Base-by-base conservation (phyloP, 2,888 invertebrate genomes). In the Leptinotarsa peninsularis region DNA sequence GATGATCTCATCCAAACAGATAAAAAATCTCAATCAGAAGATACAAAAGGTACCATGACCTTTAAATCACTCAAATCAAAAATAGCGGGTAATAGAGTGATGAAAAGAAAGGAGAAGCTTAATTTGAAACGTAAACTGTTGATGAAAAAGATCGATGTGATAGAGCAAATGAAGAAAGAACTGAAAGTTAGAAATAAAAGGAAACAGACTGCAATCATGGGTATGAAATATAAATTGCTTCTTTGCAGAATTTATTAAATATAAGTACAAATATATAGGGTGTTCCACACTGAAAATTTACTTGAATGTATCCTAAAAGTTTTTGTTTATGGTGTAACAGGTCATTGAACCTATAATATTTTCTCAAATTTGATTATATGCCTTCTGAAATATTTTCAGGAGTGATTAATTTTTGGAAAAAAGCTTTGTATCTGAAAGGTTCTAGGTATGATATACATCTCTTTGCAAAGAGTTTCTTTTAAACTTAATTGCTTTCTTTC, bases 71-170 rank as follows among this genome's bases (percentile, higher is more conserved):
- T 80, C 4, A 86, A 86, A 82, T 85, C 84, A 0, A 82, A 84
- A 63, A 77, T 78, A 43, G 76, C 78, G 0, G 79, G 71, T 33
- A 77, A 78, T 4, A 84, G 79, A 66, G 71, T 74, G 21, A 73
- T 86, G 49, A 76, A 84, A 4, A 88, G 87, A 76, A 87, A 86
- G 76, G 85, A 87, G 4, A 88, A 87, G 80, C 54, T 85, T 10
- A 84, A 83, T 73, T 74, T 87, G 23, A 82, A 85, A 60, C 79
- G 83, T 50, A 82, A 86, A 63, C 72, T 85, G 21, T 80, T 87
- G 43, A 66, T 86, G 72, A 81, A 83, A 71, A 87, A 86, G 79
- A 85, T 87, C 52, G 85, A 86, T 75, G 75, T 82, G 14, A 80
- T 85, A 5, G 83, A 84, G 67, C 83, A 84, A 70, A 75, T 83